Evolutionary conservation across 2,797 vertebrate genomes (phyloP).

Genomic region (Sitta carolinensis): DNA sequence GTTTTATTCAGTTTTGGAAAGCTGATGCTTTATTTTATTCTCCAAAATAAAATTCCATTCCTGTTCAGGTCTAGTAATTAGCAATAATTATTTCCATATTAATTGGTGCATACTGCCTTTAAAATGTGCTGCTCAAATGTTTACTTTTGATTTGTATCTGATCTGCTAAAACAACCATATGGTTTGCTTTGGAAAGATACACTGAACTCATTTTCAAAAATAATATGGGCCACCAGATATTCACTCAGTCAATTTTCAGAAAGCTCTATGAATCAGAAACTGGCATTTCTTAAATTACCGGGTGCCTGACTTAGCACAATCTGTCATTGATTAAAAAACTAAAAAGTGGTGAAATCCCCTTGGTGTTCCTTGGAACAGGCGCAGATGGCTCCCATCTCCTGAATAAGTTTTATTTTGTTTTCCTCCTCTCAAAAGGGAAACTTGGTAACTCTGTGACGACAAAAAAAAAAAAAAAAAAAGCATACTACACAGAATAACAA

Average conservation of each 20-base stretch:
- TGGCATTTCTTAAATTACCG: neutral
- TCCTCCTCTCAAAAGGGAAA: neutral
- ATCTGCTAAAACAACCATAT: neutral
- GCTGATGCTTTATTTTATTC: neutral
- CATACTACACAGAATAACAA: neutral
- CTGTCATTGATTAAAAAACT: conserved; percentile 13
- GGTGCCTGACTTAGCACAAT: conserved; percentile 30
- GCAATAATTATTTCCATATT: neutral
- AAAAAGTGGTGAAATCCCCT: neutral
- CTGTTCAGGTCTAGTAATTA: neutral
- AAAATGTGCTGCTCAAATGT: neutral
- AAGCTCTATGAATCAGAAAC: conserved; percentile 24
- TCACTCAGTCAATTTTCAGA: neutral
- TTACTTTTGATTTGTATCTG: neutral
- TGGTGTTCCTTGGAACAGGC: neutral
- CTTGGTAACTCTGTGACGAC: neutral
- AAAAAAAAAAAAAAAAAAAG: too few relatives aligned
- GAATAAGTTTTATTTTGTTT: conserved; percentile 6
- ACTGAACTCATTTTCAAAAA: neutral
- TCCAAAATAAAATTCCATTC: neutral
- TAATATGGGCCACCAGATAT: neutral
- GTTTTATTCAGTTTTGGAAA: neutral
- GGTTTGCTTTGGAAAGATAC: neutral
- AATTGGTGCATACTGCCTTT: neutral
- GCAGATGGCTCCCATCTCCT: conserved; percentile 12